phyloP scores from a whole-genome alignment of 2,113 vertebrate genomes.

The Bos javanicus region DNA sequence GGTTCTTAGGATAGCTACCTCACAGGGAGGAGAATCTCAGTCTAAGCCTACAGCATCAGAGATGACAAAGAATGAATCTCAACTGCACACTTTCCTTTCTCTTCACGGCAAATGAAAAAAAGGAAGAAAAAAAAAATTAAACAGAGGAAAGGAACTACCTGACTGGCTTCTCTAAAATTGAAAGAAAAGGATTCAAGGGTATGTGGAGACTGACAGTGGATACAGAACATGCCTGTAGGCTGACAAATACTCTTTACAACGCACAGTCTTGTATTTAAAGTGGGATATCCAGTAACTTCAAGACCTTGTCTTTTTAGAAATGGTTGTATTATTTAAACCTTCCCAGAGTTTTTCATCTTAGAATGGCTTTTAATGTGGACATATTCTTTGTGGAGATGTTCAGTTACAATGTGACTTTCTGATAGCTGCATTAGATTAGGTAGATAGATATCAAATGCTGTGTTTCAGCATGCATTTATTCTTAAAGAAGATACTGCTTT shows the following conservation, averaged over 20 bases:
- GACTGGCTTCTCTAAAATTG: not conserved
- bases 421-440: not conserved
- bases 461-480: not conserved
- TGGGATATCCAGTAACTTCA: not conserved
- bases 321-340: not conserved
- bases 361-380: constrained; percentile 25
- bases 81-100: not conserved
- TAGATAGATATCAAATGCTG: not conserved
- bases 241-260: not conserved
- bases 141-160: not conserved
- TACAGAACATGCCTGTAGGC: not conserved
- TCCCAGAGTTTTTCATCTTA: not conserved
- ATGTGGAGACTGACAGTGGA: not conserved
- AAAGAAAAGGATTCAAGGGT: not conserved
- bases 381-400: not conserved
- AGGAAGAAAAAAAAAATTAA: not conserved
- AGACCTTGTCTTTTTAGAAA: constrained; percentile 6
- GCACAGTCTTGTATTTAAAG: not conserved
- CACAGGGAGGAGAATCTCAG: constrained; percentile 47
- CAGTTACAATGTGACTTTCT: not conserved
- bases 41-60: constrained; percentile 21
- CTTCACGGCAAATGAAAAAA: not conserved
- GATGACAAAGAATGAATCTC: constrained; percentile 32
- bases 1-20: constrained; percentile 48
- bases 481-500: not conserved